Evolutionary conservation across 2,113 vertebrate species (phyloP).

Genomic region (Diadophis punctatus): DNA sequence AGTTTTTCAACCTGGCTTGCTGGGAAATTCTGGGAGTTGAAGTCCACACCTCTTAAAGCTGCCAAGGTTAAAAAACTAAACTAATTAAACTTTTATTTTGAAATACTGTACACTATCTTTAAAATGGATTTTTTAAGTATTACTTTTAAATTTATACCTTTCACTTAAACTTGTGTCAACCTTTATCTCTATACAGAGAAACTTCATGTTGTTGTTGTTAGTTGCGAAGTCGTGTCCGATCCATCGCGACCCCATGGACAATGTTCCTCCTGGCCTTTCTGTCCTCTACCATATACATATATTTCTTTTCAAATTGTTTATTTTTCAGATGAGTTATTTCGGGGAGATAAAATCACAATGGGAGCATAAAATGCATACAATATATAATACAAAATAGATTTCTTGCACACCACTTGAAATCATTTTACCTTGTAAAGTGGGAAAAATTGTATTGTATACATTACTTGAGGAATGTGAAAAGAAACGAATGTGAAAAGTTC

Average conservation of each 20-base stretch:
- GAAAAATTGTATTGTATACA: neutral
- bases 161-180: neutral
- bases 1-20: too few species aligned
- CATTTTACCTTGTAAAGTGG: neutral
- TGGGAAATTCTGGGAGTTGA: too few species aligned
- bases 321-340: neutral
- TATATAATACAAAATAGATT: neutral
- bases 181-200: neutral
- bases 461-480: neutral
- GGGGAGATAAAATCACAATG: neutral
- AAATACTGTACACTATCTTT: neutral
- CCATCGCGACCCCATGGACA: too few species aligned
- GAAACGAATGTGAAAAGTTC: neutral
- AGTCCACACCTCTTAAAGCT: too few species aligned
- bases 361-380: neutral
- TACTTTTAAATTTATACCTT: neutral
- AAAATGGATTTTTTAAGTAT: neutral
- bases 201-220: too few species aligned
- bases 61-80: too few species aligned
- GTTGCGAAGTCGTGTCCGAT: too few species aligned
- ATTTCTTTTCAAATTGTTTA: too few species aligned
- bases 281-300: too few species aligned
- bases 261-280: too few species aligned
- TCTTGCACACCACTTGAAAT: neutral
- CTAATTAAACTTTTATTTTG: too few species aligned